phyloP scores from a whole-genome alignment of 2,888 invertebrate genomes.

The Ommatoiulus sabulosus region DNA sequence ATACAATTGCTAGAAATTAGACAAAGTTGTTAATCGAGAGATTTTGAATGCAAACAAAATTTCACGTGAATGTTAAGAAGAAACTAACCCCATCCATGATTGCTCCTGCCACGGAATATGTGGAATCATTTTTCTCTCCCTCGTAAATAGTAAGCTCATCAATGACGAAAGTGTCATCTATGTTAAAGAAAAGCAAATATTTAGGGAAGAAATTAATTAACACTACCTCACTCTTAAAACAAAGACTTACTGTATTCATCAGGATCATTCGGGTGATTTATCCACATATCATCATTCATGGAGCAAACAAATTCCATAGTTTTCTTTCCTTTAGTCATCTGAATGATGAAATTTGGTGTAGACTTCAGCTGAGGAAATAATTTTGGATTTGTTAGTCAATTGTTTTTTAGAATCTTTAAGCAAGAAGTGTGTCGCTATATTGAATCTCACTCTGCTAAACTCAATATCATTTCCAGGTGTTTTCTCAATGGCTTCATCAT shows the following conservation, averaged over 20 bases:
- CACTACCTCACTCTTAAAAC: too few relatives aligned
- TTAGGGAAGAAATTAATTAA: neutral
- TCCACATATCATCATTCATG: slow-evolving; percentile 72
- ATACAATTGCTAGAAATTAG: slow-evolving; percentile 82
- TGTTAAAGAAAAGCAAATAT: neutral
- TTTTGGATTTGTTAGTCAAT: too few relatives aligned
- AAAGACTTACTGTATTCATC: slow-evolving; percentile 67
- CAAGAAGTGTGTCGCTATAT: too few relatives aligned
- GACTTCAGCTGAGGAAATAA: slow-evolving; percentile 76
- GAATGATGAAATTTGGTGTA: slow-evolving; percentile 91
- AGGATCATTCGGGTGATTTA: slow-evolving; percentile 60
- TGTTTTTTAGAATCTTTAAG: too few relatives aligned
- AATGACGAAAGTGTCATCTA: slow-evolving; percentile 91
- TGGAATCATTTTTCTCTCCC: slow-evolving; percentile 88
- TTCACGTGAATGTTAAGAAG: neutral
- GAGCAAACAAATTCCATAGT: slow-evolving; percentile 89
- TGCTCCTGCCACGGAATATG: slow-evolving; percentile 91
- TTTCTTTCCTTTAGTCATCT: slow-evolving; percentile 79
- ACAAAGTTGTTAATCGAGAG: slow-evolving; percentile 58
- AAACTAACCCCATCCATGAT: slow-evolving; percentile 90
- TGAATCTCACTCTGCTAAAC: slow-evolving; percentile 47
- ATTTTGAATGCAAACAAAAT: slow-evolving; percentile 57
- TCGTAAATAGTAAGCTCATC: slow-evolving; percentile 92
- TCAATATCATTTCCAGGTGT: slow-evolving; percentile 77
- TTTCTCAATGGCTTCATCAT: slow-evolving; percentile 73